Evolutionary conservation across 2,113 vertebrate species (phyloP).

Genomic region (Edolisoma coerulescens): DNA sequence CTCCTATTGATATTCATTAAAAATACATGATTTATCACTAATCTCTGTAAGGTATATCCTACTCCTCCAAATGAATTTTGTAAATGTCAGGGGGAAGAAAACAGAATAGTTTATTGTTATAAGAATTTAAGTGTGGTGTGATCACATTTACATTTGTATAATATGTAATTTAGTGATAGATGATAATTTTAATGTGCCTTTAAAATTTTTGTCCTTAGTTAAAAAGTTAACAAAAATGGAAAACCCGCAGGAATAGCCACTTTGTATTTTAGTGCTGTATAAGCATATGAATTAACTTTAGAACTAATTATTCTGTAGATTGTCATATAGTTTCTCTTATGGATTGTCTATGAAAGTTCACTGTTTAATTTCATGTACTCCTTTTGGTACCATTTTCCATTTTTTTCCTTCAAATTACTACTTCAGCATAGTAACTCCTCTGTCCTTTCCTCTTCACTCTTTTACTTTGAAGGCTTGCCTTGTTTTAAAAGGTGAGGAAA

Average conservation of each 20-base stretch:
- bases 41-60: conserved; percentile 85
- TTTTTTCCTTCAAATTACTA: neutral
- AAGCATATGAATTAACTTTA: conserved; percentile 45
- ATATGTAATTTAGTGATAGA: conserved; percentile 74
- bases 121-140: conserved; percentile 74
- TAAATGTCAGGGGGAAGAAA: conserved; percentile 81
- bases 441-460: neutral
- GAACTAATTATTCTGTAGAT: conserved; percentile 34
- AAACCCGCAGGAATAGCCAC: conserved; percentile 62
- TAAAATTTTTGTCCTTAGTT: conserved; percentile 71
- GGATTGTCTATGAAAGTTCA: neutral
- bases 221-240: conserved; percentile 68
- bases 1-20: conserved; percentile 94
- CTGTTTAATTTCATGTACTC: neutral
- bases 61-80: conserved; percentile 81
- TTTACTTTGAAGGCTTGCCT: neutral
- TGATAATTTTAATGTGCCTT: conserved; percentile 72
- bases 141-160: conserved; percentile 81
- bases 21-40: conserved; percentile 93
- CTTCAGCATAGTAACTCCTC: neutral
- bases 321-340: neutral
- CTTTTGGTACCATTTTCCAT: neutral
- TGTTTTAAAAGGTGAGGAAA: neutral
- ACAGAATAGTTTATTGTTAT: conserved; percentile 80
- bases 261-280: conserved; percentile 17